Evolutionary conservation across 2,888 invertebrate species (phyloP), one percentile per base, ranked within the genome.

Genomic region (Polyploca ridens): DNA sequence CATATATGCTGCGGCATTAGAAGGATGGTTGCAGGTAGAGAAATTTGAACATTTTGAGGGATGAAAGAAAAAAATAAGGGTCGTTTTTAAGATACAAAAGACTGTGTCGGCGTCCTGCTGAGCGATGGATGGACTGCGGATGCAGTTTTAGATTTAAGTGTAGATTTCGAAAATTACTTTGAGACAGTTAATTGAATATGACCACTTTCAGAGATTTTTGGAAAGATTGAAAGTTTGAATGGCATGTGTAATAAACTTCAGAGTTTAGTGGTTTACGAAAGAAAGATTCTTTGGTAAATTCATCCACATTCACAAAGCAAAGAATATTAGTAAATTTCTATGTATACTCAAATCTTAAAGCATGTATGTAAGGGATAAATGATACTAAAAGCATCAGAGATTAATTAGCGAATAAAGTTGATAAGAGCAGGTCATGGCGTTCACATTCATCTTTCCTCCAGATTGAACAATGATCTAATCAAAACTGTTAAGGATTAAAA

Each of bases 21-120:
- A 81, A 76, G 82, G 82, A 79, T 81, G 79, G 68, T 73, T 80
- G 90, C 94, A 94, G 94, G 94, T 94, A 94, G 85, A 91, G 91
- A 92, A 93, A 93, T 93, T 91, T 85, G 87, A 94, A 93, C 92
- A 87, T 89, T 91, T 86, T 87, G 85, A 91, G 92, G 94, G 94
- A 90, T 90, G 90, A 84, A 82, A 64, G 83, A 88, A 93, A 93
- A 91, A 94, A 93, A 86, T 83, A 87, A 91, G 93, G 94, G 92
- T 91, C 90, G 90, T 82, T 83, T 90, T 84, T 88, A 84, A 87
- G 87, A 90, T 87, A 93, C 92, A 91, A 93, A 90, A 84, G 87
- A 84, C 81, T 86, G 90, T 86, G 91, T 91, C 82, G 94, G 91
- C 91, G 90, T 91, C 94, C 91, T 83, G 93, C 92, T 78, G 94